Percentiles rank a stretch among this genome's conserved stretches.
Conservation (phyloP, 2,797 vertebrate genomes). For the Takifugu rubripes region DNA sequence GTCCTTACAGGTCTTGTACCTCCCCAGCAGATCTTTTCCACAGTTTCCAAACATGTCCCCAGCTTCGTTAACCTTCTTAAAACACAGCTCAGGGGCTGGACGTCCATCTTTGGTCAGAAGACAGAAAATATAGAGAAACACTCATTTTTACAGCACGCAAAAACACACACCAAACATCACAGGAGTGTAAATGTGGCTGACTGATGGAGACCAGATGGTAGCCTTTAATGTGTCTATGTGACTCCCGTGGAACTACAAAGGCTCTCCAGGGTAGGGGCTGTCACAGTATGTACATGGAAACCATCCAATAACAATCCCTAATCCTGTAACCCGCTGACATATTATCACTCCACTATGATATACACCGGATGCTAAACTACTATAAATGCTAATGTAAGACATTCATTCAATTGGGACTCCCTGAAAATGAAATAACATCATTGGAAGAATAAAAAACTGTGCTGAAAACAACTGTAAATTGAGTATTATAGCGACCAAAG, state of each 20-base stretch:
- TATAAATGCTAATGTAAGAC: not conserved
- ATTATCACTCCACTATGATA: not conserved
- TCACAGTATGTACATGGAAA: conserved; percentile 38
- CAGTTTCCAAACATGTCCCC: conserved; percentile 95
- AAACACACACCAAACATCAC: not conserved
- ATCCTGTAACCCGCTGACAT: conserved; percentile 18
- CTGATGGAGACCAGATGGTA: conserved; percentile 59
- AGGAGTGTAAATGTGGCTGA: conserved; percentile 30
- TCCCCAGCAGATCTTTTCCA: conserved; percentile 86
- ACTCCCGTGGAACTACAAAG: conserved; percentile 51
- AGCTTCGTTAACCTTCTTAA: conserved; percentile 87
- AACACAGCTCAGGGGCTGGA: conserved; percentile 87
- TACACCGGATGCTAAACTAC: not conserved
- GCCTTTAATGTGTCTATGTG: conserved; percentile 39
- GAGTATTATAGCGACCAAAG: too few relatives aligned
- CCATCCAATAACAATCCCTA: conserved; percentile 38
- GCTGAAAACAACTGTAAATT: too few relatives aligned
- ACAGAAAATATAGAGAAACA: conserved; percentile 7
- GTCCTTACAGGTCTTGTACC: conserved; percentile 83
- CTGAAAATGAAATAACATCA: too few relatives aligned
- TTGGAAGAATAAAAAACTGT: too few relatives aligned
- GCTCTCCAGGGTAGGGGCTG: conserved; percentile 36
- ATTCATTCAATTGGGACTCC: too few relatives aligned
- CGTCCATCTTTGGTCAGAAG: conserved; percentile 75
- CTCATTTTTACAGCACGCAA: conserved; percentile 8